Percentiles rank a stretch among this genome's conserved stretches.
Conservation (phyloP, 2,888 invertebrate species). For the Harpagoxenus sublaevis region DNA sequence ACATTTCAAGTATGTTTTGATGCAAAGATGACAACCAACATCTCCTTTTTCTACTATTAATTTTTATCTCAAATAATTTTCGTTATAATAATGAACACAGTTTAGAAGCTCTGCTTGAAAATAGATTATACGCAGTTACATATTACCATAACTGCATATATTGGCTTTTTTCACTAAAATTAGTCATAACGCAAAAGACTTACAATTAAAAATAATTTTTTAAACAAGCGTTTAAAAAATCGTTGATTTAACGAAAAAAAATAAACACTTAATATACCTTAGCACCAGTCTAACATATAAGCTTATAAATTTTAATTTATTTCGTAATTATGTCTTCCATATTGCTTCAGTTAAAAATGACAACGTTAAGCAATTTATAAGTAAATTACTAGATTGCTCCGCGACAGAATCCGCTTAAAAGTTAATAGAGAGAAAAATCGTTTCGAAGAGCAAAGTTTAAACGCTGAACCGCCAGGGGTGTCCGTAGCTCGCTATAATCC, state of each 20-base stretch:
- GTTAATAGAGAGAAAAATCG: slow-evolving; percentile 49
- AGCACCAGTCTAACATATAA: background rate
- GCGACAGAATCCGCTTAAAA: slow-evolving; percentile 40
- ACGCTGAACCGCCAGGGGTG: slow-evolving; percentile 12
- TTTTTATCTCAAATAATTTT: background rate
- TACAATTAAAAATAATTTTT: slow-evolving; percentile 3
- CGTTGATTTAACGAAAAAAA: background rate
- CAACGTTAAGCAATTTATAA: slow-evolving; percentile 8
- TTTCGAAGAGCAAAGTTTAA: slow-evolving; percentile 34
- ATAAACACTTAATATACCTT: background rate
- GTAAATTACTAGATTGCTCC: slow-evolving; percentile 33
- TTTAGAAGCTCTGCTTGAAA: background rate
- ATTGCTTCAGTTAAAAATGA: slow-evolving; percentile 20
- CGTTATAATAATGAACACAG: background rate
- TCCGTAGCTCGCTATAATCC: slow-evolving; percentile 28
- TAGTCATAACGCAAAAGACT: background rate
- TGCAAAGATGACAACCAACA: background rate
- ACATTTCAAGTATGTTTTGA: background rate
- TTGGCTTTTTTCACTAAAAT: background rate
- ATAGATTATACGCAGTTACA: background rate
- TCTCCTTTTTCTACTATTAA: background rate
- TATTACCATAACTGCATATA: background rate
- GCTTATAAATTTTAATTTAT: background rate
- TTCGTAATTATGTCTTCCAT: slow-evolving; percentile 5
- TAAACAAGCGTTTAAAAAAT: background rate